Conservation (phyloP, 2,888 invertebrate species). For the Noctuana brunneofusca region DNA sequence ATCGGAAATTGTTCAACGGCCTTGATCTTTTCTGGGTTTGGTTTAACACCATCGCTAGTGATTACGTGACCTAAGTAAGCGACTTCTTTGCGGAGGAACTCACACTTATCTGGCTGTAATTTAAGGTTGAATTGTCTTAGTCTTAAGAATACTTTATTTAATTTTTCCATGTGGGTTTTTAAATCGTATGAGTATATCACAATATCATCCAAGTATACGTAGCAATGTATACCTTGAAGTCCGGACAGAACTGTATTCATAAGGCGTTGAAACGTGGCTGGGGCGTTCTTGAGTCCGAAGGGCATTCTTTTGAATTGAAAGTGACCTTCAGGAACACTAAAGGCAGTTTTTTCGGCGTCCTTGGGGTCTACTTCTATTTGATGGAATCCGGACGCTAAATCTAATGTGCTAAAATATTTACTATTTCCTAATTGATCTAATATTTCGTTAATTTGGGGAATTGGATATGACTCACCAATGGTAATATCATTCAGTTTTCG, state of each 20-base stretch:
- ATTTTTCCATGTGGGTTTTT: not conserved
- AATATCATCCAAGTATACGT: not conserved
- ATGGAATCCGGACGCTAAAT: slow-evolving; percentile 30
- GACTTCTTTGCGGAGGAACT: slow-evolving; percentile 42
- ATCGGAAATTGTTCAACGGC: slow-evolving; percentile 35
- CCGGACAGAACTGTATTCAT: not conserved
- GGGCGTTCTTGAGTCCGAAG: not conserved
- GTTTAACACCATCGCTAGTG: slow-evolving; percentile 44
- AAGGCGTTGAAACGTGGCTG: slow-evolving; percentile 8
- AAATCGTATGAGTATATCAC: not conserved
- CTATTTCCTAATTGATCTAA: slow-evolving; percentile 39
- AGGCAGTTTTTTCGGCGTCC: not conserved
- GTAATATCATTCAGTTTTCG: slow-evolving; percentile 38
- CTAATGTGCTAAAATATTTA: slow-evolving; percentile 41
- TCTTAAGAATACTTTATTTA: not conserved
- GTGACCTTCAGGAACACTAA: not conserved
- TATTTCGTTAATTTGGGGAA: slow-evolving; percentile 38
- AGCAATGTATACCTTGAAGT: not conserved
- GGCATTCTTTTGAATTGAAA: slow-evolving; percentile 3
- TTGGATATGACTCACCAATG: slow-evolving; percentile 36
- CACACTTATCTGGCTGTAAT: slow-evolving; percentile 39
- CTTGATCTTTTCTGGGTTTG: slow-evolving; percentile 39
- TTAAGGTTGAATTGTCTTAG: not conserved
- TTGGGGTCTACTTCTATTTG: not conserved
- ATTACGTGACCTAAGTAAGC: slow-evolving; percentile 45